These are phyloP conservation scores for Drosophila birchii DNA, from an alignment of 2,888 invertebrate species.

Conservation along the genomic window DNA sequence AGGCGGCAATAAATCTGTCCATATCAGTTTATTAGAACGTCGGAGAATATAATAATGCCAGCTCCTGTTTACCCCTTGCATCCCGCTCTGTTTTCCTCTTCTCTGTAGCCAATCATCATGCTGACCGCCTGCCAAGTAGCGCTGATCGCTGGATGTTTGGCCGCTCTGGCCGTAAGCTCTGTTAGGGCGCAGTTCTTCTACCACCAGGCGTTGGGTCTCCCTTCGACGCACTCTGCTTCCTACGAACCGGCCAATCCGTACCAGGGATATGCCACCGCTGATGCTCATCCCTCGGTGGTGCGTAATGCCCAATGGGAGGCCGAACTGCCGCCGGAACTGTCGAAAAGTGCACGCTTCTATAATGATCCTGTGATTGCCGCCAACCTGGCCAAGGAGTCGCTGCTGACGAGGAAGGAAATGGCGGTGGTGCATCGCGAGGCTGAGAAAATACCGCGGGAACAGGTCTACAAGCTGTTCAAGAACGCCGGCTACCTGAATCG, in stretches of 20 bases:
- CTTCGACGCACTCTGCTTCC: conserved; percentile 23
- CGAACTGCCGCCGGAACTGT: conserved; percentile 88
- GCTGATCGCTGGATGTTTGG: conserved; percentile 51
- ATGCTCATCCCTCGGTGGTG: conserved; percentile 90
- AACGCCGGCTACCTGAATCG: conserved; percentile 87
- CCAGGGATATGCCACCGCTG: conserved; percentile 71
- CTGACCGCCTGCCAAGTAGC: conserved; percentile 56
- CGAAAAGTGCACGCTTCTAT: conserved; percentile 87
- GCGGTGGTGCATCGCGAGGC: conserved; percentile 92
- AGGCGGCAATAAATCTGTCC: conserved; percentile 67
- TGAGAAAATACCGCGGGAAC: conserved; percentile 91
- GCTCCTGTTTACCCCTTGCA: conserved; percentile 7
- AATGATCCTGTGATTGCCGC: conserved; percentile 91
- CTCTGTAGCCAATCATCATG: conserved; percentile 55
- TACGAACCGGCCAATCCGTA: conserved; percentile 60
- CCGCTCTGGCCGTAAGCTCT: conserved; percentile 18
- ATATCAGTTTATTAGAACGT: conserved; percentile 67
- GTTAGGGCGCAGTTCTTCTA: conserved; percentile 76
- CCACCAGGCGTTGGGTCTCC: conserved; percentile 61
- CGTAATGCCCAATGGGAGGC: conserved; percentile 90
- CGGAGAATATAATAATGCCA: conserved; percentile 38
- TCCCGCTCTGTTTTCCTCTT: neutral
- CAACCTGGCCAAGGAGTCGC: conserved; percentile 91
- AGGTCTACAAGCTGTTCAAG: conserved; percentile 90
- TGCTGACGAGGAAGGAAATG: conserved; percentile 91